Base-by-base conservation (phyloP, 2,113 vertebrate genomes). In the Lepus europaeus region DNA sequence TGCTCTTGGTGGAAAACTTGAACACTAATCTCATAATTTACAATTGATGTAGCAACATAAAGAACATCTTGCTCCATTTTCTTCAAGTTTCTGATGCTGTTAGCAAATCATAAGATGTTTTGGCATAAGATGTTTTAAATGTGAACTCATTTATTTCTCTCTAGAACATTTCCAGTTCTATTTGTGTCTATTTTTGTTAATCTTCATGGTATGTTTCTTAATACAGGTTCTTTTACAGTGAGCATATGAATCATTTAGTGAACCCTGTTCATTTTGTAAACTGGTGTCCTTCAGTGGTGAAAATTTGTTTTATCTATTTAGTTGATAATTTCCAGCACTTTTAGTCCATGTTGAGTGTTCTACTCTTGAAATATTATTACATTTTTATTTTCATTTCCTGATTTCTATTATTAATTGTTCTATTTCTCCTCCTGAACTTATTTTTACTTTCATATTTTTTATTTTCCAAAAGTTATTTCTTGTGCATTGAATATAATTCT, bases 1-100 rank as follows among this genome's bases (percentile, higher is more conserved):
- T 39, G 78, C 72, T 45, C 49, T 12, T 84, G 49, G 16, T 3
- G 2, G 39, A 82, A 79, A 87, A 11, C 0, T n/a, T 59, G 66
- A 29, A 14, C 25, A 4, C 19, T 70, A 20, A 6, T 19, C 7
- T 82, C 4, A 53, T 51, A 95, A 49, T 79, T 90, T 90, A 69
- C 19, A 95, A 56, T 78, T 73, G 69, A 33, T 66, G 27, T 8
- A 39, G 33, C 77, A 93, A 86, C 81, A 76, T 51, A 59, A 80
- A 91, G 51, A 85, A 66, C 25, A 29, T 0, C 45, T 51, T 63
- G 12, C 1, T 83, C 31, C 27, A 45, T 61, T 92, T 91, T 59
- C 17, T 77, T 72, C 4, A 82, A 86, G 31, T 16, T 73, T 87
- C 53, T 79, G 63, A 16, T 89, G 49, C 51, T n/a, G 16, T 66